Conservation (phyloP, 2,888 invertebrate species). For the Callosobruchus maculatus region DNA sequence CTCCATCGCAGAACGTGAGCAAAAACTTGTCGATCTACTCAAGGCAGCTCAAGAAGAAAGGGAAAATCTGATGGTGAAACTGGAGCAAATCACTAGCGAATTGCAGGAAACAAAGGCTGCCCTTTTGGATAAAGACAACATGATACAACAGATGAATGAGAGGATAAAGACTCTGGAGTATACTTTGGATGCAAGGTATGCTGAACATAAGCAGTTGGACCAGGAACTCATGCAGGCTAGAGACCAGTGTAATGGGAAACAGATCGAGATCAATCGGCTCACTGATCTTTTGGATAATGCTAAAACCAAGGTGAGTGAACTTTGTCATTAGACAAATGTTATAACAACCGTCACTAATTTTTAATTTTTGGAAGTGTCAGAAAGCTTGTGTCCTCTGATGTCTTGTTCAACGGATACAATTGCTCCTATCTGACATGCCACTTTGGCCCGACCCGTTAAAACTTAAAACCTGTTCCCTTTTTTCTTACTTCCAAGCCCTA, state of each 20-base stretch:
- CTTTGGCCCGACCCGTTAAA: no score
- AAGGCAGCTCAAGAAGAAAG: slow-evolving; percentile 81
- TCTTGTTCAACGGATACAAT: no score
- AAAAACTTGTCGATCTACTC: slow-evolving; percentile 78
- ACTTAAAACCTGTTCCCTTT: no score
- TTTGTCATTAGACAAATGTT: neutral
- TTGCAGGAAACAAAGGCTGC: slow-evolving; percentile 57
- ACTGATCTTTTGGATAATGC: slow-evolving; percentile 79
- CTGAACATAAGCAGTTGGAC: slow-evolving; percentile 72
- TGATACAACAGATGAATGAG: slow-evolving; percentile 66
- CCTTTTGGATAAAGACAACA: slow-evolving; percentile 53
- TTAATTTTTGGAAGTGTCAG: no score
- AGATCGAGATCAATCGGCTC: slow-evolving; percentile 76
- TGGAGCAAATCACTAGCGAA: slow-evolving; percentile 73
- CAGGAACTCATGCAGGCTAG: slow-evolving; percentile 67
- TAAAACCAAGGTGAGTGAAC: slow-evolving; percentile 64
- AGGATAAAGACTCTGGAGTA: slow-evolving; percentile 69
- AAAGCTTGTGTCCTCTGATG: no score
- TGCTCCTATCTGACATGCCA: no score
- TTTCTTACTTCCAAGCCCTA: no score
- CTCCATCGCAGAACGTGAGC: slow-evolving; percentile 66
- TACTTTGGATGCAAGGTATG: slow-evolving; percentile 68
- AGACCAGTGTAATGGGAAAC: slow-evolving; percentile 70
- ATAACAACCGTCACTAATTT: no score
- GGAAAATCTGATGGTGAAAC: slow-evolving; percentile 67